Evolutionary conservation across 1,140 invertebrate species (phyloP), one percentile per base, ranked within the genome.

Genomic region (Holotrichia oblita): DNA sequence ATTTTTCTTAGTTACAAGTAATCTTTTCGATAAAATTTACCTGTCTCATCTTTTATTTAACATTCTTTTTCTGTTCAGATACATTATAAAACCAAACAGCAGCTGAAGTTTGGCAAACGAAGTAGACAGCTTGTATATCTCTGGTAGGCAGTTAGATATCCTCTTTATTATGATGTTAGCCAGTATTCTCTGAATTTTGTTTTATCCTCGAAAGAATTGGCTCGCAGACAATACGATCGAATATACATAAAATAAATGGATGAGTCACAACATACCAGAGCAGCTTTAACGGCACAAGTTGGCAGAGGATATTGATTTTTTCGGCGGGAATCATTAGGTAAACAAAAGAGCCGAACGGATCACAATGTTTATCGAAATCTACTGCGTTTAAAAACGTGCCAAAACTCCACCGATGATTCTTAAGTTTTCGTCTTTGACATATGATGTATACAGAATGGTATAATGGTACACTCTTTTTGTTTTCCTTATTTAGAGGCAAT

Each of bases 261-360:
- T 55, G n/a, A 55, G 48, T 55, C 48, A 55, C 48, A 20, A 55
- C 48, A 55, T 55, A 55, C 48, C 48, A 17, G 17, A 55, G 48
- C 17, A 17, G n/a, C 3, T 55, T 17, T 55, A 55, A 55, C 17
- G 6, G n/a, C 17, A 55, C 48, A 17, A 55, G 6, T 55, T 55
- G 48, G 48, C 48, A 55, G 17, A 55, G 48, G n/a, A 55, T 14
- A 55, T 55, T 17, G 48, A 17, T 55, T 55, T 55, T 55, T 55
- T 55, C 48, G 2, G 48, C 17, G 2, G 27, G 48, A 55, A 55
- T 55, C 48, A 55, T 55, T 3, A 55, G n/a, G 12, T 3, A 55
- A 55, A 55, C 48, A 55, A 55, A 55, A 55, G 14, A 55, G 4
- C 27, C 27, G 27, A 34, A 34, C 27, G 2, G 27, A 4, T 34